These are phyloP conservation scores for Anguilla pacifica DNA, from an alignment of 2,797 vertebrate genomes.

Conservation along the genomic window DNA sequence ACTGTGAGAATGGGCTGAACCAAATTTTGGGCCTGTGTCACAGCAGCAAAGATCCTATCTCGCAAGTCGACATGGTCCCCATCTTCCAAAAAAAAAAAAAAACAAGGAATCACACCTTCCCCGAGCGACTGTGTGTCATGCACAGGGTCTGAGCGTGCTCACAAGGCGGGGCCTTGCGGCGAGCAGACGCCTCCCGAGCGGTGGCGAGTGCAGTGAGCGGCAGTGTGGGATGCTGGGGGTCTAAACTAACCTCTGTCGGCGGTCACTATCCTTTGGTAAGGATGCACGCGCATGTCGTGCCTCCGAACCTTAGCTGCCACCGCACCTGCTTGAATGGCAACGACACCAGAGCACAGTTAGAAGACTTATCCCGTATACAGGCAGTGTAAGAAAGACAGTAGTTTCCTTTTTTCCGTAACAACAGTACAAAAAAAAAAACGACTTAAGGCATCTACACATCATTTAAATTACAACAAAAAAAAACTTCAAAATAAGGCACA, in stretches of 20 bases:
- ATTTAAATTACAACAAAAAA: conserved; percentile 63
- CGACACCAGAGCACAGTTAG: conserved; percentile 87
- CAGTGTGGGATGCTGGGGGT: conserved; percentile 53
- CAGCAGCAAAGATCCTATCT: neutral
- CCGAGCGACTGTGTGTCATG: neutral
- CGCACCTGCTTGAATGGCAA: conserved; percentile 99
- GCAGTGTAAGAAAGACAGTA: neutral
- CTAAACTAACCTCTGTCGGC: conserved; percentile 99
- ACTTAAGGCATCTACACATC: conserved; percentile 72
- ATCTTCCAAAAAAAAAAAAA: neutral
- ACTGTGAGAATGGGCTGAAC: neutral
- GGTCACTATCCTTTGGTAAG: conserved; percentile 99
- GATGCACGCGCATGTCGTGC: conserved; percentile 99
- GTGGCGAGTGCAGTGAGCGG: conserved; percentile 9
- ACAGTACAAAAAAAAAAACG: neutral
- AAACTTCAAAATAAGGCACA: conserved; percentile 75
- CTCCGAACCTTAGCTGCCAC: conserved; percentile 99
- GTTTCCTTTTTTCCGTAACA: neutral
- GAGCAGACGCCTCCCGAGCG: conserved; percentile 11
- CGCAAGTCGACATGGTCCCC: neutral
- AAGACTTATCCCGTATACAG: conserved; percentile 63
- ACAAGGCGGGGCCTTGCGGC: neutral
- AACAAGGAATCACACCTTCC: neutral
- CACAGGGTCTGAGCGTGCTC: neutral
- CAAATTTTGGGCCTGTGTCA: neutral